Evolutionary conservation across 1,140 invertebrate species (phyloP), one percentile per base, ranked within the genome.

Genomic region (Drosophila saltans): DNA sequence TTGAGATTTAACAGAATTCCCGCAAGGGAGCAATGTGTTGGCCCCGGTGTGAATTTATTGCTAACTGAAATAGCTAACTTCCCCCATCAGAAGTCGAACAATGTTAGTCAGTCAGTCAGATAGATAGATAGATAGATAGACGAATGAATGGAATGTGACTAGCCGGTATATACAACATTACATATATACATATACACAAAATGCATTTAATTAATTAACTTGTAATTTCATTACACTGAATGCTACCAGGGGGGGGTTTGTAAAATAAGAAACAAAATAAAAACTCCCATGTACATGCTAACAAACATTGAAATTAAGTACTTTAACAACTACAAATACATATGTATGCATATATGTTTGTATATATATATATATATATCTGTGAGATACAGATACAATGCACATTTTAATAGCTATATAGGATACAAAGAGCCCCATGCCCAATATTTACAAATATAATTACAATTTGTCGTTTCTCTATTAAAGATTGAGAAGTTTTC

Each of bases 131-230:
- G n/a, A 9, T 3, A 43, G 7, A 48, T 9, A 45, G n/a, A 76
- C 33, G 24, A 36, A 26, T 66, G 39, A 3, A n/a, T n/a, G 41
- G 41, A n/a, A 5, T 16, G n/a, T 16, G n/a, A 4, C 41, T 43
- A 43, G 41, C 4, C n/a, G 24, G 21, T 26, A 2, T 52, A 24
- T 30, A 30, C 4, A 4, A 30, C 28, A 30, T 30, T 30, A 30
- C 4, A 30, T 30, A 2, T 2, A 36, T 36, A 36, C 6, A 36
- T 33, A 26, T 41, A 56, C 61, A 63, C 5, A 4, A 48, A 56
- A 63, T 66, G 69, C 82, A 82, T 79, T 85, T 66, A 16, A 66
- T 65, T 83, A 88, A 88, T 82, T 82, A 88, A 86, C 73, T 65
- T 72, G 72, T 68, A 72, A 73, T 66, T 86, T 69, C 72, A 83